phyloP scores from a whole-genome alignment of 2,797 vertebrate species.

The Oryzias sinensis region DNA sequence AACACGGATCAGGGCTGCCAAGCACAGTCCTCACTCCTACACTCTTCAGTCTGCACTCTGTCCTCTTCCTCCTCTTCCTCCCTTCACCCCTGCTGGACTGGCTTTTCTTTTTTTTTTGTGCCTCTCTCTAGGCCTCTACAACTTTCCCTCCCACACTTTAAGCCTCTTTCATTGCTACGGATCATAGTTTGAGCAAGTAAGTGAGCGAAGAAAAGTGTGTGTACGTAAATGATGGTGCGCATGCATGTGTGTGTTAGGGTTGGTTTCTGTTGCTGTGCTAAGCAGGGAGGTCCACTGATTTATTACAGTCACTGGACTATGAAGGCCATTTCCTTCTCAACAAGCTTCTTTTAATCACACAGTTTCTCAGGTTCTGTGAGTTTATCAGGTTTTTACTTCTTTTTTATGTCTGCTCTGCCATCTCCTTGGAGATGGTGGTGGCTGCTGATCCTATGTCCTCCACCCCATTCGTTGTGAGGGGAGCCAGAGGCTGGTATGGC shows the following conservation, averaged over 20 bases:
- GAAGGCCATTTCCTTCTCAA: slow-evolving; percentile 73
- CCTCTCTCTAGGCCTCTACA: background rate
- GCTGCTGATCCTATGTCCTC: too few species aligned
- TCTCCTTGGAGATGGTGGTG: too few species aligned
- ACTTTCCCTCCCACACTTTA: slow-evolving; percentile 36
- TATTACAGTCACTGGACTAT: slow-evolving; percentile 72
- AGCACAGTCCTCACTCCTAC: slow-evolving; percentile 40
- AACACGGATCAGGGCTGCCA: slow-evolving; percentile 39
- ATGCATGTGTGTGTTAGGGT: slow-evolving; percentile 18
- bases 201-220: slow-evolving; percentile 15
- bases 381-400: slow-evolving; percentile 45
- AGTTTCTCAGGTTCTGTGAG: slow-evolving; percentile 28
- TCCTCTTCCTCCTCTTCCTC: slow-evolving; percentile 46
- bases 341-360: slow-evolving; percentile 70
- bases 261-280: slow-evolving; percentile 44
- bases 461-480: too few species aligned
- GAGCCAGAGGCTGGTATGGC: too few species aligned
- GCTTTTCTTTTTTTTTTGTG: slow-evolving; percentile 14
- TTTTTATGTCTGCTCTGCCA: background rate
- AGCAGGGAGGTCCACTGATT: slow-evolving; percentile 50
- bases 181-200: slow-evolving; percentile 22
- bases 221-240: slow-evolving; percentile 3
- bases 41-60: slow-evolving; percentile 11
- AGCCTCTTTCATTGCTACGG: slow-evolving; percentile 12
- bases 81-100: slow-evolving; percentile 54